Base-by-base conservation (phyloP, 2,888 invertebrate genomes). In the Agrotis clavis region DNA sequence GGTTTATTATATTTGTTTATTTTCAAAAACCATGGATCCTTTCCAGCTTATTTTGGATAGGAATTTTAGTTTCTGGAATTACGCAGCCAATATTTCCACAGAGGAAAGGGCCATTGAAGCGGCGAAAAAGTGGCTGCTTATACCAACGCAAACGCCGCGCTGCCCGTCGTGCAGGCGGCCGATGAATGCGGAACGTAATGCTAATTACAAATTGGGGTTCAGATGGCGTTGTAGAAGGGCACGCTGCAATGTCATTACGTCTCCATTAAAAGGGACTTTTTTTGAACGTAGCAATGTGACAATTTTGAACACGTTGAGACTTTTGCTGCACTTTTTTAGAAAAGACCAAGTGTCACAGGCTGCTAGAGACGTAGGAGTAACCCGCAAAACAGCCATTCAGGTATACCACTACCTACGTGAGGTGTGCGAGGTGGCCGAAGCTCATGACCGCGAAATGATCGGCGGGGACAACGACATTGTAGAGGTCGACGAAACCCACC, bases 401-500 rank as follows among this genome's bases (percentile, higher is more conserved):
- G n/a, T 59, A 0, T 67, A 7, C 1, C 53, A 71, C 6, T 70
- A 56, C 21, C 4, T 54, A 35, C 51, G 59, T 0, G 63, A 67
- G 45, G 72, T 72, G 0, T 67, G 62, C 47, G 72, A 72, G 62
- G 67, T 67, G 45, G 60, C 60, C 45, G 50, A 50, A 56, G 60
- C 61, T 21, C 64, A 68, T 47, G 64, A 73, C 51, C 59, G 72
- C 14, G 48, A 48, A 0, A 53, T 73, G 59, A 54, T 74, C 13
- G 63, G 63, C 50, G 59, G 62, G 19, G 53, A 66, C 41, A 50
- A 67, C 47, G 71, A 67, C 50, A 47, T 66, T 2, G 74, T 74
- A 2, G 66, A 74, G 62, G 45, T 74, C n/a, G 57, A 66, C 19
- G 65, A 74, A 47, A 57, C 57, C 30, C 72, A 65, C 19, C 25